Evolutionary conservation across 1,140 invertebrate species (phyloP).

Genomic region (Physella acuta): DNA sequence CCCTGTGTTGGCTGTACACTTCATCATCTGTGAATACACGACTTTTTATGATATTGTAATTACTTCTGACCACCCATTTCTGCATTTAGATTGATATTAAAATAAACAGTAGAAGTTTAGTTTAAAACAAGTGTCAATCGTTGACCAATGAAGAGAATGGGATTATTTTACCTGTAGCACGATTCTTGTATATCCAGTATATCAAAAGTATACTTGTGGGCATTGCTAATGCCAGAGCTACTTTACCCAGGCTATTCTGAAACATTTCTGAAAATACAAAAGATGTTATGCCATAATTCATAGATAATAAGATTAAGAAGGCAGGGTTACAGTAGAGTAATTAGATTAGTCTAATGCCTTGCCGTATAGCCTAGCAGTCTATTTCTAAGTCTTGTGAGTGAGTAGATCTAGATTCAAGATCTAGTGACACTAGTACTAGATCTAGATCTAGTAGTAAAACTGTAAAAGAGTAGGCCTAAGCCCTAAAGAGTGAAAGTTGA

Average conservation of each 20-base stretch:
- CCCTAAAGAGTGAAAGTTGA: too few relatives aligned
- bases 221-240: slow-evolving; percentile 3
- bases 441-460: neutral
- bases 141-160: neutral
- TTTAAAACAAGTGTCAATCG: neutral
- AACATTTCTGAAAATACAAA: neutral
- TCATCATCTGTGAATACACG: slow-evolving; percentile 33
- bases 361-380: neutral
- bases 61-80: neutral
- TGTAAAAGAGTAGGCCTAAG: too few relatives aligned
- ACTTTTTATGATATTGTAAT: neutral
- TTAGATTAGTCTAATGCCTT: neutral
- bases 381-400: neutral
- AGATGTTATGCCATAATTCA: neutral
- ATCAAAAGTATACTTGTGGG: slow-evolving; percentile 12
- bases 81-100: neutral
- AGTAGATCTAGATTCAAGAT: neutral
- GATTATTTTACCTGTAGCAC: neutral
- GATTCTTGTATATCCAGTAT: slow-evolving; percentile 14
- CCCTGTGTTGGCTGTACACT: slow-evolving; percentile 26
- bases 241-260: neutral
- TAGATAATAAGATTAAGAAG: neutral
- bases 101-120: neutral
- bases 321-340: neutral
- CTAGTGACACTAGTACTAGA: neutral